A percentile compares a stretch with the other conserved stretches of the same genome.
Conservation (phyloP, 2,113 vertebrate genomes). For the Coptodon bakossiorum region DNA sequence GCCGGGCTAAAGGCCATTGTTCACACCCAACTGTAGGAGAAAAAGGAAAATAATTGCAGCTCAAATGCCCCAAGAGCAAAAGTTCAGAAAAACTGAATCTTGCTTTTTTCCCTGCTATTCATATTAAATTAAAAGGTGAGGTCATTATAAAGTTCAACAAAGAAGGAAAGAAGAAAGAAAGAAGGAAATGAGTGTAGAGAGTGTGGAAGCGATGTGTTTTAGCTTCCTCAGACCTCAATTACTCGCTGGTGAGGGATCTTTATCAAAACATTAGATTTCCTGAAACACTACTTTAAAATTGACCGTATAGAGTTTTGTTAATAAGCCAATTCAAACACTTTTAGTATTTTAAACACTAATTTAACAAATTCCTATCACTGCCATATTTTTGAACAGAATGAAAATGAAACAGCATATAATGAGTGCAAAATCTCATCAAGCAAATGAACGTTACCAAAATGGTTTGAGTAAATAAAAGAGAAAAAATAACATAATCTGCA, state of each 20-base stretch:
- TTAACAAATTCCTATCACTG: not conserved
- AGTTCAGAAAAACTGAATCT: not conserved
- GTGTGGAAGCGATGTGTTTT: not conserved
- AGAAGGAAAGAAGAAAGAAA: no score
- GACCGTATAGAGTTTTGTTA: not conserved
- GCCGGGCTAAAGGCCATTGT: not conserved
- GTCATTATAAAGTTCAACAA: not conserved
- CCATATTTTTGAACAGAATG: not conserved
- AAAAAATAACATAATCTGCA: not conserved
- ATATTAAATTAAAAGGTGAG: not conserved
- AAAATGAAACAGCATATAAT: not conserved
- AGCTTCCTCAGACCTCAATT: not conserved
- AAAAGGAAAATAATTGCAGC: not conserved
- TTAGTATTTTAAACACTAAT: not conserved
- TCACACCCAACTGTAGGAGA: not conserved
- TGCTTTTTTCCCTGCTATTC: not conserved
- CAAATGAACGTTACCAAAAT: not conserved
- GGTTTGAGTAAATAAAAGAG: not conserved
- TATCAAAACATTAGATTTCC: not conserved
- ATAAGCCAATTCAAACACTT: not conserved
- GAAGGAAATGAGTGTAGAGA: not conserved
- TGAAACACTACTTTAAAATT: not conserved
- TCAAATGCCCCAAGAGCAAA: not conserved
- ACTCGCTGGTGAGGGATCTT: not conserved
- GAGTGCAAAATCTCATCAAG: not conserved